Conservation (phyloP, 2,888 invertebrate genomes). For the Synergus laeviventris region DNA sequence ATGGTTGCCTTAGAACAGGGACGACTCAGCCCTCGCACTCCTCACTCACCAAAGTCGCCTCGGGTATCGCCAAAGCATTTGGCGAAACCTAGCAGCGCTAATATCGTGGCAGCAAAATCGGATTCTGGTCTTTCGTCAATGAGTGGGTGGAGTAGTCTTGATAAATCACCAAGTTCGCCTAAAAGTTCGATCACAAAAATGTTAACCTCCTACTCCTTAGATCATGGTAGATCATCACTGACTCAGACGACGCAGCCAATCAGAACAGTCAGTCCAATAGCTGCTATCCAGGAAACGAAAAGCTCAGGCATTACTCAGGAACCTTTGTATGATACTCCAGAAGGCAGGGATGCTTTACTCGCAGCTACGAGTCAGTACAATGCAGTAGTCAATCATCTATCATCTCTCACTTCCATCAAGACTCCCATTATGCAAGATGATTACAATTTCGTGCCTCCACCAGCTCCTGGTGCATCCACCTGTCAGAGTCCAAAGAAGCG, state of each 20-base stretch:
- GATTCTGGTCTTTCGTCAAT: constrained; percentile 92
- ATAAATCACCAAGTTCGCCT: constrained; percentile 90
- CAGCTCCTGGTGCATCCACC: constrained; percentile 77
- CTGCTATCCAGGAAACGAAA: constrained; percentile 65
- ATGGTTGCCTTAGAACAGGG: constrained; percentile 76
- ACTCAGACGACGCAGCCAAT: constrained; percentile 62
- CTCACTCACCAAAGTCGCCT: constrained; percentile 84
- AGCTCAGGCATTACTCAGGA: constrained; percentile 64
- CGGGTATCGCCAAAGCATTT: constrained; percentile 84
- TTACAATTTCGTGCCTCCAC: constrained; percentile 77
- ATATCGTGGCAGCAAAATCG: constrained; percentile 86
- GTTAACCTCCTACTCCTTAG: constrained; percentile 68
- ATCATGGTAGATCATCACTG: constrained; percentile 63
- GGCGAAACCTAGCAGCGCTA: constrained; percentile 79
- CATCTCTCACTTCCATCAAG: constrained; percentile 78
- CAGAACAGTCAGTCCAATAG: constrained; percentile 66
- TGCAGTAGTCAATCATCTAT: constrained; percentile 76
- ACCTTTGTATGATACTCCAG: constrained; percentile 72
- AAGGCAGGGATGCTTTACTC: constrained; percentile 67
- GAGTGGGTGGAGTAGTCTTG: constrained; percentile 91
- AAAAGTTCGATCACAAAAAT: constrained; percentile 79
- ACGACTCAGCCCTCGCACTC: constrained; percentile 81
- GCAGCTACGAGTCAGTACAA: constrained; percentile 59
- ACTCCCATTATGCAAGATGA: constrained; percentile 77
- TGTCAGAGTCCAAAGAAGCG: constrained; percentile 76